Conservation (phyloP, 2,113 vertebrate species). For the Peucedramus taeniatus region DNA sequence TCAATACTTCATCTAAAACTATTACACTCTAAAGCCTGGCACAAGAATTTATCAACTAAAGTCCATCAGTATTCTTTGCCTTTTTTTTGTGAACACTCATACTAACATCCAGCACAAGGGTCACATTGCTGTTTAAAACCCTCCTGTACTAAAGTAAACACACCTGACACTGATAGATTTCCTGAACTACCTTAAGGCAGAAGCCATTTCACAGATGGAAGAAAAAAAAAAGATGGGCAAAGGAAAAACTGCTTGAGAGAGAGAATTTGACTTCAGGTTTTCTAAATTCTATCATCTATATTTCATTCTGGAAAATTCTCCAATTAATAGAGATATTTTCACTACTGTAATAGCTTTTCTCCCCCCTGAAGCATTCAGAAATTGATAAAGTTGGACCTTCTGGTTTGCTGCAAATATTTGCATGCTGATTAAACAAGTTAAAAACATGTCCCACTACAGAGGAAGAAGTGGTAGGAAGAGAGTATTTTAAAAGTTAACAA, state of each 20-base stretch:
- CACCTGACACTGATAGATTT: constrained; percentile 76
- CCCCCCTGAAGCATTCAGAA: not conserved
- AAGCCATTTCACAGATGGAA: constrained; percentile 38
- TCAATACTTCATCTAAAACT: not conserved
- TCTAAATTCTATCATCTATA: not conserved
- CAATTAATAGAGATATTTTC: not conserved
- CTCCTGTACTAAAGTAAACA: constrained; percentile 73
- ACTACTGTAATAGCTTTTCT: not conserved
- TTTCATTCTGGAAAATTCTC: not conserved
- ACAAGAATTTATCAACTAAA: constrained; percentile 37
- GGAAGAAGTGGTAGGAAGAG: not conserved
- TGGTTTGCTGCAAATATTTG: not conserved
- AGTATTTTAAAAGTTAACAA: not conserved
- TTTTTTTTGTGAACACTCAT: constrained; percentile 64
- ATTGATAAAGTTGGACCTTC: not conserved
- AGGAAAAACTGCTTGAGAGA: not conserved
- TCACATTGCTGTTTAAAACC: constrained; percentile 59
- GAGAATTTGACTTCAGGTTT: not conserved
- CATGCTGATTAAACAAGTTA: not conserved
- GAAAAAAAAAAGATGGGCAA: not conserved
- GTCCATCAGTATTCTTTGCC: constrained; percentile 69
- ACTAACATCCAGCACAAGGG: constrained; percentile 69
- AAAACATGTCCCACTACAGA: not conserved
- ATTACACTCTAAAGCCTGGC: not conserved
- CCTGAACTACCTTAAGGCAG: constrained; percentile 68